Evolutionary conservation across 1,140 invertebrate genomes (phyloP), one percentile per base, ranked within the genome.

Genomic region (Caenorhabditis remanei): DNA sequence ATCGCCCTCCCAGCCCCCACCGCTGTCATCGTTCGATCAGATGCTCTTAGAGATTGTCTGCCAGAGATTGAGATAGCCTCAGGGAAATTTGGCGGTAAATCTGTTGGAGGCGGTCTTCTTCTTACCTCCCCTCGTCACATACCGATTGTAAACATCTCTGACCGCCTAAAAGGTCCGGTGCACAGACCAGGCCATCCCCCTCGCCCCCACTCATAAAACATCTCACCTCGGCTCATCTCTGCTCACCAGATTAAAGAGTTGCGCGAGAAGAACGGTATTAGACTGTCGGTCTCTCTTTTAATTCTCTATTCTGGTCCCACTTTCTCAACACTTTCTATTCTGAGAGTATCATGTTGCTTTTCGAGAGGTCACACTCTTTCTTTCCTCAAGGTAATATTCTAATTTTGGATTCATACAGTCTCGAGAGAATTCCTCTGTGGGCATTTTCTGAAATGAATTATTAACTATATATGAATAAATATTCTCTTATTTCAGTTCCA

Each of bases 221-320:
- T 46, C 71, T 79, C 71, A 21, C 32, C 63, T 21, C 43, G 71
- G 71, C 71, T 79, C 71, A 50, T 50, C 46, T 79, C 71, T 79
- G 71, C 71, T 79, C 71, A 46, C 8, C 71, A 79, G 71, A 79
- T 79, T 79, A 79, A 24, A 48, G 71, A 79, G 71, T 79, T 79
- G 71, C 71, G 71, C 71, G 71, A 79, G 71, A 48, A 75, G 67
- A 75, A 75, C 67, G 67, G 67, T 75, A 75, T 75, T 75, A 79
- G 46, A 43, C 8, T 79, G 71, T 16, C 71, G 71, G 71, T 41
- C 46, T 48, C n/a, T n/a, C 24, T 48, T 11, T 4, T 7, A 71
- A 32, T 32, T 32, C 32, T 32, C 32, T 32, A 32, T 32, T 32
- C 32, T 32, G 32, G 32, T 32, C 41, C 14, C 43, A 43, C 43